Percentiles rank a stretch among this genome's conserved stretches.
Conservation (phyloP, 2,797 vertebrate genomes). For the Diplodus puntazzo region DNA sequence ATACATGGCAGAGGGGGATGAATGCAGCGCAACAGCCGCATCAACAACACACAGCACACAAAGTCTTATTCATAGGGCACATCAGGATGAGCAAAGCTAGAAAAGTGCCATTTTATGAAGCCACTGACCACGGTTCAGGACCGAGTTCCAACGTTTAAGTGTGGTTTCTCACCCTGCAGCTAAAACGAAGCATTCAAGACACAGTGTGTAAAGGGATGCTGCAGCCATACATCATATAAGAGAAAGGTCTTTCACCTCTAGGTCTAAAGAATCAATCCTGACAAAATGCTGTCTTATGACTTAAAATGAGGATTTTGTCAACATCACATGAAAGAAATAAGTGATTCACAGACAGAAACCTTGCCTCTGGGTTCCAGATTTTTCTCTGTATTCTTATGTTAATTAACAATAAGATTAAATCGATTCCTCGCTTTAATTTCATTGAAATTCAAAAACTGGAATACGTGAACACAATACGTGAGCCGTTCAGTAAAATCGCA, state of each 20-base stretch:
- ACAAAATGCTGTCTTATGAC: not conserved
- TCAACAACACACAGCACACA: not conserved
- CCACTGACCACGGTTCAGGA: no score
- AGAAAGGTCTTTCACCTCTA: not conserved
- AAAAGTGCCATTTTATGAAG: conserved; percentile 18
- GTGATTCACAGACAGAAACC: not conserved
- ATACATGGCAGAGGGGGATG: not conserved
- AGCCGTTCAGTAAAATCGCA: conserved; percentile 1
- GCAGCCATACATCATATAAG: no score
- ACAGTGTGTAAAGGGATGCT: no score
- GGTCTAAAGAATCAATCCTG: not conserved
- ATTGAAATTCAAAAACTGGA: not conserved
- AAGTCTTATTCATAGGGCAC: conserved; percentile 1
- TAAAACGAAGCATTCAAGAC: no score
- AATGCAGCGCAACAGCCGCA: not conserved
- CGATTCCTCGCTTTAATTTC: not conserved
- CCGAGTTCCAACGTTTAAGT: no score
- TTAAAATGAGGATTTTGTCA: not conserved
- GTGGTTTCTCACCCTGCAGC: no score
- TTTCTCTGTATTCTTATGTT: not conserved
- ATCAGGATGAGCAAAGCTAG: not conserved
- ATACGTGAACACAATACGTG: not conserved
- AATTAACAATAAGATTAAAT: not conserved
- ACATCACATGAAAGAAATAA: not conserved
- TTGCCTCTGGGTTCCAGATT: not conserved